A percentile compares a stretch with the other conserved stretches of the same genome.
Evolutionary conservation across 2,888 invertebrate genomes (phyloP).

Genomic region (Orthonychiurus folsomi): DNA sequence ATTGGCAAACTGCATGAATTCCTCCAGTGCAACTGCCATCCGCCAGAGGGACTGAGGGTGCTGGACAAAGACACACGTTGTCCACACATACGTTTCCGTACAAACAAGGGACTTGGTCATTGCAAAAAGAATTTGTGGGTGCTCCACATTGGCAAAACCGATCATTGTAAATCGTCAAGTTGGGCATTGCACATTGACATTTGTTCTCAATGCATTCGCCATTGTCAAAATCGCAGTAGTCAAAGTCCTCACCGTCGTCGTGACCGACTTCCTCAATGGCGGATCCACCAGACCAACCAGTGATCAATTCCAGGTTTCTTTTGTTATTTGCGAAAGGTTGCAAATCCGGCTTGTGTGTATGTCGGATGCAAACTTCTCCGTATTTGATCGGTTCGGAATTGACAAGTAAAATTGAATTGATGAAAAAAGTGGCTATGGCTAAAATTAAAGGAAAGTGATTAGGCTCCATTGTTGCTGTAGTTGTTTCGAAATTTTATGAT

Average conservation of each 20-base stretch:
- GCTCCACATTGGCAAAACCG: not conserved
- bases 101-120: not conserved
- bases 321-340: too few species aligned
- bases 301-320: too few species aligned
- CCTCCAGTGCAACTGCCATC: not conserved
- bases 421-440: too few species aligned
- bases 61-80: not conserved
- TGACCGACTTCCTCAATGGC: too few species aligned
- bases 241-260: not conserved
- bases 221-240: conserved; percentile 5
- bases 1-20: not conserved
- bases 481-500: not conserved
- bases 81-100: not conserved
- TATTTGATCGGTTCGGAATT: not conserved
- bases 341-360: not conserved
- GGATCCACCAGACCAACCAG: too few species aligned
- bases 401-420: not conserved
- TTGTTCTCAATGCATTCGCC: conserved; percentile 2
- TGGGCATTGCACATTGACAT: not conserved
- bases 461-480: too few species aligned
- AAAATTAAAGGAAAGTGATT: too few species aligned
- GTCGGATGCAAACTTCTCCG: not conserved
- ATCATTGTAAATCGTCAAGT: not conserved
- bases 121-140: not conserved
- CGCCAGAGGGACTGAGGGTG: not conserved